Evolutionary conservation across 2,888 invertebrate species (phyloP).

Genomic region (Cenopis cana): DNA sequence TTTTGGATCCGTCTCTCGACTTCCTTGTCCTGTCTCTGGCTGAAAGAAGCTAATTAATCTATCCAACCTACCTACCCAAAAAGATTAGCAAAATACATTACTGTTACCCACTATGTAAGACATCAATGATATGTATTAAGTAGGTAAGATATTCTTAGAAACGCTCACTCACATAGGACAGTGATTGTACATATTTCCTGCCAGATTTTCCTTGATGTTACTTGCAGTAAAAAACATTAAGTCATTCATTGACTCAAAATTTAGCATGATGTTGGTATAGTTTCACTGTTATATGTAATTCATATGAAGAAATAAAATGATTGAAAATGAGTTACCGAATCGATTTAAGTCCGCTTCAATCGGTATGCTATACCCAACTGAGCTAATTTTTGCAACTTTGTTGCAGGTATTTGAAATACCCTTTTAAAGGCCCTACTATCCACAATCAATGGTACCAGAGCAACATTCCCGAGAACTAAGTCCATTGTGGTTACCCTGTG

Average conservation of each 20-base stretch:
- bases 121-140: too few species aligned
- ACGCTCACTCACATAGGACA: too few species aligned
- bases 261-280: not conserved
- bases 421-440: conserved; percentile 14
- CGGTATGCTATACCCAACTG: not conserved
- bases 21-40: too few species aligned
- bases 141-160: too few species aligned
- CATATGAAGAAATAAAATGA: not conserved
- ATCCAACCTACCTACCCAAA: too few species aligned
- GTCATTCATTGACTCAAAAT: conserved; percentile 6
- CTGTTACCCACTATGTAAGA: too few species aligned
- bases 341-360: not conserved
- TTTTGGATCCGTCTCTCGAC: too few species aligned
- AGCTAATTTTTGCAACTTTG: conserved; percentile 2
- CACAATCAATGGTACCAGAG: conserved; percentile 22
- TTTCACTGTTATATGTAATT: not conserved
- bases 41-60: too few species aligned
- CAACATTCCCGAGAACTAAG: conserved; percentile 41
- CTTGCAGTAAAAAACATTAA: not conserved
- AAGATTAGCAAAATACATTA: too few species aligned
- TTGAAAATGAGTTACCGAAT: not conserved
- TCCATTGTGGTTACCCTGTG: conserved; percentile 46
- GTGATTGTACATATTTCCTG: too few species aligned
- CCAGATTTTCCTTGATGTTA: not conserved
- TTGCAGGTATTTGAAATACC: conserved; percentile 9